A percentile compares a stretch with the other conserved stretches of the same genome.
These are phyloP conservation scores for Myrmophylax atrothorax DNA, from an alignment of 2,113 vertebrate genomes.

Conservation along the genomic window DNA sequence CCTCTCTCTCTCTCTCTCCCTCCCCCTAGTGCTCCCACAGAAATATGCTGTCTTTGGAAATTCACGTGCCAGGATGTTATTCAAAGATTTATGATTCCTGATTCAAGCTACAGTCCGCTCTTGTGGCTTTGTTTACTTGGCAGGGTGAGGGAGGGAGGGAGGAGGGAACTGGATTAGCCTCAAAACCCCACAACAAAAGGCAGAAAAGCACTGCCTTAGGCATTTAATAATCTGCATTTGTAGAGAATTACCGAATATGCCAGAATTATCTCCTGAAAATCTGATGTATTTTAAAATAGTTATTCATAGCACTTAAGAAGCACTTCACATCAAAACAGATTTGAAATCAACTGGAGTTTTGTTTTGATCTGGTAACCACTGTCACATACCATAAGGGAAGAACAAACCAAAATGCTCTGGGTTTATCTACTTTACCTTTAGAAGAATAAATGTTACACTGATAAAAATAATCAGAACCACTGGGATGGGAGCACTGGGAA, in stretches of 20 bases:
- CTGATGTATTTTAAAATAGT: not conserved
- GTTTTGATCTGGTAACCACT: not conserved
- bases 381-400: not conserved
- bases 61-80: not conserved
- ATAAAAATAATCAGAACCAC: not conserved
- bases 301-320: not conserved
- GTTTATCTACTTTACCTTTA: not conserved
- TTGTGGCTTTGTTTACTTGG: conserved; percentile 4
- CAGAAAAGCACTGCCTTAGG: not conserved
- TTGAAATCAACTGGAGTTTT: not conserved
- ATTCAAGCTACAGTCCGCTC: not conserved
- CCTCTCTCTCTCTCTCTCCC: not conserved
- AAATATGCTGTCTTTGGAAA: not conserved
- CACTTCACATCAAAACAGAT: not conserved
- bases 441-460: not conserved
- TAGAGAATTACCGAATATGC: not conserved
- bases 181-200: conserved; percentile 6
- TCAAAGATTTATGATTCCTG: not conserved
- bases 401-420: not conserved
- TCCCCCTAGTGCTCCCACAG: not conserved
- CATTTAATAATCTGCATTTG: not conserved
- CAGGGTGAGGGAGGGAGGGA: not conserved
- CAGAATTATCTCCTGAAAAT: not conserved
- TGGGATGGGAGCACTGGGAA: not conserved
- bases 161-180: conserved; percentile 25